These are phyloP conservation scores for Apistogramma diplotaenia DNA, from an alignment of 2,113 vertebrate genomes.

Conservation along the genomic window DNA sequence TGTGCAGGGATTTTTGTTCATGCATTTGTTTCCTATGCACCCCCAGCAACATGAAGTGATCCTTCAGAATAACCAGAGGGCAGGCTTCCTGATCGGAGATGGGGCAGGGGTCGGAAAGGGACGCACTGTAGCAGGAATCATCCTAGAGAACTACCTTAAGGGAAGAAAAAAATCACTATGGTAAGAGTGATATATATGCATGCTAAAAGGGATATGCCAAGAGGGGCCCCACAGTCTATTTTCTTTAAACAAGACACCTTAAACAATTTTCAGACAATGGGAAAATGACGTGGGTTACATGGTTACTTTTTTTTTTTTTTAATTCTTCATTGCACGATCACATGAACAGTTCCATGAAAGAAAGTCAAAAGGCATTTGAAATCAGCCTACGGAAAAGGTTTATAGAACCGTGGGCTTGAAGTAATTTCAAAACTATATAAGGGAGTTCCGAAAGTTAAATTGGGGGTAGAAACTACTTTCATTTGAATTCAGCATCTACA, in stretches of 20 bases:
- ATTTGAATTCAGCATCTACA: neutral
- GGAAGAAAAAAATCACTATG: constrained; percentile 93
- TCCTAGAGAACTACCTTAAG: constrained; percentile 90
- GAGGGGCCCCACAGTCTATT: neutral
- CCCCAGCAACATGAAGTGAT: constrained; percentile 95
- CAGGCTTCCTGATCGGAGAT: constrained; percentile 95
- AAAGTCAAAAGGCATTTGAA: neutral
- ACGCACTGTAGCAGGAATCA: constrained; percentile 93
- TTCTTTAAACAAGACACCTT: neutral
- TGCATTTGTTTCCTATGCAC: neutral
- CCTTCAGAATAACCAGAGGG: constrained; percentile 89
- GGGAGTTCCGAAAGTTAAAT: neutral
- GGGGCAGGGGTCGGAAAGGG: constrained; percentile 96
- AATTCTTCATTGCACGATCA: neutral
- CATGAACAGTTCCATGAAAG: neutral
- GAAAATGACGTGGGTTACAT: neutral
- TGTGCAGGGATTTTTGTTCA: neutral
- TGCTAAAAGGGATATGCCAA: neutral
- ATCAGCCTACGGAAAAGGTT: neutral
- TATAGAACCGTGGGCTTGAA: neutral
- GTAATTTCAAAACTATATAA: neutral
- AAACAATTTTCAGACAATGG: neutral
- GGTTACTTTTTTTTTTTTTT: neutral
- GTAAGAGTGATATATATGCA: constrained; percentile 69
- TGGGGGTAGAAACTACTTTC: neutral